A percentile compares a stretch with the other conserved stretches of the same genome.
These are phyloP conservation scores for Ochropacha duplaris DNA, from an alignment of 2,888 invertebrate species.

Conservation along the genomic window DNA sequence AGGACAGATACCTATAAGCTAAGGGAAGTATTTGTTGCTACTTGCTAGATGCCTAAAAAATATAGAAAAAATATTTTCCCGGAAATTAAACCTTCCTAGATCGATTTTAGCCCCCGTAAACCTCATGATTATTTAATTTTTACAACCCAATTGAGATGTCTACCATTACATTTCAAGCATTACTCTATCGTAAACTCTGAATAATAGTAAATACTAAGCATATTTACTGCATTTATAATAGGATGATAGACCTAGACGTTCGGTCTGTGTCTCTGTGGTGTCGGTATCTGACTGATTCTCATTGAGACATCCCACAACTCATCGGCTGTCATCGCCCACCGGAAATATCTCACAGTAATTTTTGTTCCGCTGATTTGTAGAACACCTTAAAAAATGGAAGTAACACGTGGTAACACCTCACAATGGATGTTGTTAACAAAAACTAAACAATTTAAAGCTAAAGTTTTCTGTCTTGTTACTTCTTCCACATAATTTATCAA, in stretches of 20 bases:
- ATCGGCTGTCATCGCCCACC: constrained; percentile 1
- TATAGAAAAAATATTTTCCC: too few relatives aligned
- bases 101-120: too few relatives aligned
- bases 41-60: too few relatives aligned
- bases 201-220: too few relatives aligned
- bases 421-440: constrained; percentile 3
- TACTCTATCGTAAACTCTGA: too few relatives aligned
- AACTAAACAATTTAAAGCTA: not conserved
- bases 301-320: not conserved
- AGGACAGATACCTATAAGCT: too few relatives aligned
- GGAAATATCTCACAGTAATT: constrained; percentile 6
- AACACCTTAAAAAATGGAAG: constrained; percentile 1
- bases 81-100: too few relatives aligned
- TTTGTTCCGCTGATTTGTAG: not conserved
- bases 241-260: not conserved
- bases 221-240: too few relatives aligned
- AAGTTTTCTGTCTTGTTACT: not conserved
- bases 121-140: too few relatives aligned
- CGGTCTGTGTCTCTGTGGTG: not conserved
- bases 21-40: too few relatives aligned
- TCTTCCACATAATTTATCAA: constrained; percentile 3
- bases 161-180: too few relatives aligned
- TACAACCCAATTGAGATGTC: too few relatives aligned
- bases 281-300: not conserved
- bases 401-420: constrained; percentile 1